These are phyloP conservation scores for Poecilia latipinna DNA, from an alignment of 2,113 vertebrate species.

Conservation along the genomic window DNA sequence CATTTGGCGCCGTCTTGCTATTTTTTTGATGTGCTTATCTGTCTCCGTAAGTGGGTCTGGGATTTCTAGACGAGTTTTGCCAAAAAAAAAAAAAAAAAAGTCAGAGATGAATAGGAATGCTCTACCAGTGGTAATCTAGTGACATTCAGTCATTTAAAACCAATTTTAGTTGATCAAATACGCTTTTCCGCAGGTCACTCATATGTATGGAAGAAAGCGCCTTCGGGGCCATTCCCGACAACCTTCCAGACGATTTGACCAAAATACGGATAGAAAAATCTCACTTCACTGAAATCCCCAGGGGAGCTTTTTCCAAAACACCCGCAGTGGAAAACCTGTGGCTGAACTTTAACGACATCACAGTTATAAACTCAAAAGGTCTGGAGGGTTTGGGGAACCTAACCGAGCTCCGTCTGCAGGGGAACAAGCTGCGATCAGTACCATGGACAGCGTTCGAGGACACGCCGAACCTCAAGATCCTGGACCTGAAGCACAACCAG, in stretches of 20 bases:
- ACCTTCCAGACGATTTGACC: constrained; percentile 84
- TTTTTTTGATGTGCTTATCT: constrained; percentile 11
- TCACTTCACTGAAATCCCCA: constrained; percentile 86
- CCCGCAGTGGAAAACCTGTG: constrained; percentile 87
- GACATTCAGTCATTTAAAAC: too few relatives aligned
- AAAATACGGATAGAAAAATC: constrained; percentile 92
- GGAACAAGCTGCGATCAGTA: constrained; percentile 89
- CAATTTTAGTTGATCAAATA: background rate
- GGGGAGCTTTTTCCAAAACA: constrained; percentile 79
- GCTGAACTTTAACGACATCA: constrained; percentile 93
- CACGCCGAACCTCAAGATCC: constrained; percentile 83
- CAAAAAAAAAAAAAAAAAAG: background rate
- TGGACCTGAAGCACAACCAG: constrained; percentile 91
- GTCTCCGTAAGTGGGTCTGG: background rate
- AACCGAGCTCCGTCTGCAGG: constrained; percentile 88
- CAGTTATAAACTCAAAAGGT: constrained; percentile 86
- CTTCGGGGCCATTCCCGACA: constrained; percentile 82
- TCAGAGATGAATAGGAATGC: too few relatives aligned
- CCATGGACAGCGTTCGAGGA: constrained; percentile 92
- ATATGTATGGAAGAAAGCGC: constrained; percentile 84
- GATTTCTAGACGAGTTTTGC: background rate
- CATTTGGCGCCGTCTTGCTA: background rate
- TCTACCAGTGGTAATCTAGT: background rate
- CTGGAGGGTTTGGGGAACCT: constrained; percentile 83
- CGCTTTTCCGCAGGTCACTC: constrained; percentile 75